These are phyloP conservation scores for Micropoecilia bifurca DNA, from an alignment of 2,797 vertebrate species.

Conservation along the genomic window DNA sequence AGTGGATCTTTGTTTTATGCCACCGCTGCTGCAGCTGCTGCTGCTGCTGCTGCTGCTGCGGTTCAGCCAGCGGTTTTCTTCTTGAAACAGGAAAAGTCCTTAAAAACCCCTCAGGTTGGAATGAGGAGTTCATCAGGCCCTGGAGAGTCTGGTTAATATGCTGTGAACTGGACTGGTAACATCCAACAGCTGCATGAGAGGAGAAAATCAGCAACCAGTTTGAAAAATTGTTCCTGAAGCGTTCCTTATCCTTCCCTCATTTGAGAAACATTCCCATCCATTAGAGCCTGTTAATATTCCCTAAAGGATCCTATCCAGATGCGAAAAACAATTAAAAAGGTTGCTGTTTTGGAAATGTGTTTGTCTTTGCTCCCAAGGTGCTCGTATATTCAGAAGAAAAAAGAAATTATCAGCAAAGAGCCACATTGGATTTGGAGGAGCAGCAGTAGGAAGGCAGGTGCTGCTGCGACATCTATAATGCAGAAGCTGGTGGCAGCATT, in stretches of 20 bases:
- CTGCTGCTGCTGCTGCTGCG: neutral
- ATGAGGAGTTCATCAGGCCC: slow-evolving; percentile 47
- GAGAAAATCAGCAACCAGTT: slow-evolving; percentile 1
- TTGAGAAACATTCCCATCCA: neutral
- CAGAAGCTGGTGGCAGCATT: slow-evolving; percentile 10
- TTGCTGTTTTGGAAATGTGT: neutral
- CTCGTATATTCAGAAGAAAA: neutral
- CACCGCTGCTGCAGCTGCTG: neutral
- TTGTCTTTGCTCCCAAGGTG: neutral
- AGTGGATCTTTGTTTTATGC: slow-evolving; percentile 24
- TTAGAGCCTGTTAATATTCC: slow-evolving; percentile 1
- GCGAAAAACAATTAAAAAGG: neutral
- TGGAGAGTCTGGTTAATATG: slow-evolving; percentile 26
- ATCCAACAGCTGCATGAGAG: neutral
- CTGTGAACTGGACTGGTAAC: neutral
- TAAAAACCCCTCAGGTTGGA: neutral
- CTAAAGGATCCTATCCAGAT: neutral
- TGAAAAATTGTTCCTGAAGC: neutral
- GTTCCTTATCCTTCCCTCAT: neutral
- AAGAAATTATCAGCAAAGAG: neutral
- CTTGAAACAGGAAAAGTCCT: neutral
- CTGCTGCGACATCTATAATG: neutral
- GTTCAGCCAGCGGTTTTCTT: neutral
- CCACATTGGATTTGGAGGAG: slow-evolving; percentile 11
- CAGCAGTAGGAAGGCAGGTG: neutral